phyloP scores from a whole-genome alignment of 2,888 invertebrate species.

The Scaptomyza polygonia region DNA sequence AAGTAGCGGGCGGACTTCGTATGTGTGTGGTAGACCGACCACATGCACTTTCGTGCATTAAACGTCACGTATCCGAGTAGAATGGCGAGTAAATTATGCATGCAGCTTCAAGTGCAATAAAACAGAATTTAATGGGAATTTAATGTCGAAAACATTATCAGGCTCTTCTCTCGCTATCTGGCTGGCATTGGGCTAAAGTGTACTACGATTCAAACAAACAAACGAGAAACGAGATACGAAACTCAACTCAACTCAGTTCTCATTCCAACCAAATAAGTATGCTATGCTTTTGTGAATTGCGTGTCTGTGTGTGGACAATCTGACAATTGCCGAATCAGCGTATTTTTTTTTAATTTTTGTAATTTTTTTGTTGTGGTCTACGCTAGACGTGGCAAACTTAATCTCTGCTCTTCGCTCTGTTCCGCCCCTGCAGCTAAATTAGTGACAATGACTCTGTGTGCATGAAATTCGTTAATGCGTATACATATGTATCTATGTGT shows the following conservation, averaged over 20 bases:
- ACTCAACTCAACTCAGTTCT: not conserved
- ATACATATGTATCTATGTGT: slow-evolving; percentile 8
- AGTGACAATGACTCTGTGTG: slow-evolving; percentile 44
- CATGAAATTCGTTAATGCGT: slow-evolving; percentile 43
- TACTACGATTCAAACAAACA: slow-evolving; percentile 30
- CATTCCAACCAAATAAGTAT: slow-evolving; percentile 42
- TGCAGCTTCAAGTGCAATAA: slow-evolving; percentile 71
- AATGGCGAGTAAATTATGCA: slow-evolving; percentile 68
- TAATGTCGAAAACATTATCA: slow-evolving; percentile 74
- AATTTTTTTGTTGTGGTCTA: slow-evolving; percentile 5
- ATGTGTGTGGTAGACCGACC: slow-evolving; percentile 36
- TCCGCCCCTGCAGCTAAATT: slow-evolving; percentile 47
- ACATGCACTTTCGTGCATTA: slow-evolving; percentile 53
- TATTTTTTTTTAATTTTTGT: slow-evolving; percentile 7
- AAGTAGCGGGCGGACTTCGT: slow-evolving; percentile 1
- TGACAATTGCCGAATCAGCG: slow-evolving; percentile 62
- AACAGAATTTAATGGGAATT: slow-evolving; percentile 74
- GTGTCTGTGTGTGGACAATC: slow-evolving; percentile 22
- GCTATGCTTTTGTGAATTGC: not conserved
- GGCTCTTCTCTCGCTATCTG: slow-evolving; percentile 16
- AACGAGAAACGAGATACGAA: slow-evolving; percentile 36
- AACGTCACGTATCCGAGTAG: slow-evolving; percentile 43
- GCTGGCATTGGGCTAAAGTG: slow-evolving; percentile 40
- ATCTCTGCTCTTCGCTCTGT: slow-evolving; percentile 27
- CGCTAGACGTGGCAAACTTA: slow-evolving; percentile 34